Evolutionary conservation across 2,113 vertebrate species (phyloP).

Genomic region (Chrysemys picta): DNA sequence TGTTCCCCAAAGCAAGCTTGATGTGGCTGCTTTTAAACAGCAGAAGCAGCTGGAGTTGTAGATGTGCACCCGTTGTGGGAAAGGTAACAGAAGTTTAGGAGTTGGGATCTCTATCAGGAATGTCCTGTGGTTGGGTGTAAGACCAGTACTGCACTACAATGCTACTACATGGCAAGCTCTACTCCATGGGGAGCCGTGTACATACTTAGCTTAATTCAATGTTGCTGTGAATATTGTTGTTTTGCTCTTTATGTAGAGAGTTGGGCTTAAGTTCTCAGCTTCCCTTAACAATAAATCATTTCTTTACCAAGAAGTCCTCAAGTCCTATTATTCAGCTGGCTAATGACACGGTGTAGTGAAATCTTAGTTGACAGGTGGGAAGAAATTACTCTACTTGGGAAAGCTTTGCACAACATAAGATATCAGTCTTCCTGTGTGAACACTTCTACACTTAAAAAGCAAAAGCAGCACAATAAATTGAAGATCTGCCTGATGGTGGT

Average conservation of each 20-base stretch:
- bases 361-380: background rate
- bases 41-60: background rate
- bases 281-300: slow-evolving; percentile 52
- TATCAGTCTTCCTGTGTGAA: no score
- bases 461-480: background rate
- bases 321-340: background rate
- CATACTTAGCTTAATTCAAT: slow-evolving; percentile 23
- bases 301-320: background rate
- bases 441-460: background rate
- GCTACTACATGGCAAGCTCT: background rate
- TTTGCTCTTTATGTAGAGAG: slow-evolving; percentile 1
- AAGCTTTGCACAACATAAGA: no score
- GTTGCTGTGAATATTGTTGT: background rate
- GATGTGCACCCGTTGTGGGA: no score
- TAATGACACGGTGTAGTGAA: no score
- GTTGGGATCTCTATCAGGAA: no score
- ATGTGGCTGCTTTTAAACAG: background rate
- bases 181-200: background rate
- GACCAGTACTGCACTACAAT: no score
- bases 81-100: no score
- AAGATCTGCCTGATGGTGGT: no score
- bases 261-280: slow-evolving; percentile 27
- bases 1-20: background rate
- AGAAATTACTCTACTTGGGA: no score
- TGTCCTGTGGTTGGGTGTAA: background rate